These are phyloP conservation scores for Acridotheres tristis DNA, from an alignment of 2,797 vertebrate species.

Conservation along the genomic window DNA sequence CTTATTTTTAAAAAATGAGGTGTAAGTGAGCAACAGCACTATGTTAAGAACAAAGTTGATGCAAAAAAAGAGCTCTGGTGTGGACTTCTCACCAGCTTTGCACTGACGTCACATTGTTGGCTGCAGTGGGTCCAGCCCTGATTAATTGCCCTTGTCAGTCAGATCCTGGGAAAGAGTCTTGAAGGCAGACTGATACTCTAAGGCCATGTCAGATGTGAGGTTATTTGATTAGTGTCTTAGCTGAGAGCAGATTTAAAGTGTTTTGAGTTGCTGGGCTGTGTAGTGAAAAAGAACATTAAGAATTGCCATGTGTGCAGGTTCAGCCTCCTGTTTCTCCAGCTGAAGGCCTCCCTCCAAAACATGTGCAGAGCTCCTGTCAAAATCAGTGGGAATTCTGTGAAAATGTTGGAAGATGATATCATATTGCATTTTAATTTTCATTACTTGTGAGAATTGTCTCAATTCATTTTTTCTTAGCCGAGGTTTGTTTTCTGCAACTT, in stretches of 20 bases:
- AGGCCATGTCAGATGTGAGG: background rate
- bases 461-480: background rate
- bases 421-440: background rate
- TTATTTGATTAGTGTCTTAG: constrained; percentile 7
- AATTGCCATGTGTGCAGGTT: background rate
- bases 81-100: background rate
- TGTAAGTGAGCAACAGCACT: background rate
- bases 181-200: background rate
- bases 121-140: background rate
- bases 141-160: constrained; percentile 52
- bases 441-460: background rate
- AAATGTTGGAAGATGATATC: background rate
- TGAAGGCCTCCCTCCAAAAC: background rate
- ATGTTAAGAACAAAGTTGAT: background rate
- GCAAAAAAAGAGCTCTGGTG: background rate
- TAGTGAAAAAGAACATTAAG: background rate
- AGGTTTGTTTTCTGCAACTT: background rate
- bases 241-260: background rate
- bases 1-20: background rate
- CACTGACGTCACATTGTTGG: background rate
- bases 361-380: background rate
- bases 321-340: background rate
- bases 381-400: background rate
- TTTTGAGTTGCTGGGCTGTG: background rate
- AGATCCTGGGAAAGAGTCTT: constrained; percentile 45